Percentiles rank a stretch among this genome's conserved stretches.
These are phyloP conservation scores for Anadara kagoshimensis DNA, from an alignment of 1,140 invertebrate genomes.

Conservation along the genomic window DNA sequence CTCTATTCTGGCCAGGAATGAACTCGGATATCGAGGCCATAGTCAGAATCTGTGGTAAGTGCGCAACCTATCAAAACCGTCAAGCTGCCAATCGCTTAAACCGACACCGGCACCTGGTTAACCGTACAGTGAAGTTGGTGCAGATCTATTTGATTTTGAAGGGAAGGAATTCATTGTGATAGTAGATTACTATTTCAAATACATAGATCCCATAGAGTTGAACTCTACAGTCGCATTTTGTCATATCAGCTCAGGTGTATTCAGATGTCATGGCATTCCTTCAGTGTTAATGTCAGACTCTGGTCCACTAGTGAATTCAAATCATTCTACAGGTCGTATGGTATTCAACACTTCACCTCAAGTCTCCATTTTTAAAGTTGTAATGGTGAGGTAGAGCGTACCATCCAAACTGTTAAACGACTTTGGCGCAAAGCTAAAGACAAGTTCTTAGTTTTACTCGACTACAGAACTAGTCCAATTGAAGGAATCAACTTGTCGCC, in stretches of 20 bases:
- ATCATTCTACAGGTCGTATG: conserved; percentile 30
- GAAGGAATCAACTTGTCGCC: conserved; percentile 44
- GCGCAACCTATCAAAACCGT: conserved; percentile 23
- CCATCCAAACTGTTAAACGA: conserved; percentile 47
- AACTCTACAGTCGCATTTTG: conserved; percentile 14
- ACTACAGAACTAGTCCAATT: conserved; percentile 40
- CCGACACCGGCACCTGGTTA: conserved; percentile 12
- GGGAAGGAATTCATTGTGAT: conserved; percentile 66
- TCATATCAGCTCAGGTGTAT: conserved; percentile 31
- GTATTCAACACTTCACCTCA: conserved; percentile 40
- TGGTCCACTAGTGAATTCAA: conserved; percentile 70
- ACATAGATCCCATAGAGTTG: conserved; percentile 15
- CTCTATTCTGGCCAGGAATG: conserved; percentile 30
- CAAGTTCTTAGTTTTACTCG: conserved; percentile 40
- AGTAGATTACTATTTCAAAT: conserved; percentile 74
- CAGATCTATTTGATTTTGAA: conserved; percentile 67
- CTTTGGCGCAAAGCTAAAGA: conserved; percentile 36
- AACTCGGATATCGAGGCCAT: conserved; percentile 11
- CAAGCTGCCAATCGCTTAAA: conserved; percentile 11
- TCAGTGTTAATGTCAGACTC: conserved; percentile 70
- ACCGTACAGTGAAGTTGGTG: conserved; percentile 61
- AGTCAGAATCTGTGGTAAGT: conserved; percentile 4
- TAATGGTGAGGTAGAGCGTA: conserved; percentile 42
- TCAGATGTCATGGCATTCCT: conserved; percentile 42
- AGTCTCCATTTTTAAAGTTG: conserved; percentile 43